These are phyloP conservation scores for Petromus typicus DNA, from an alignment of 2,113 vertebrate genomes.

Conservation along the genomic window DNA sequence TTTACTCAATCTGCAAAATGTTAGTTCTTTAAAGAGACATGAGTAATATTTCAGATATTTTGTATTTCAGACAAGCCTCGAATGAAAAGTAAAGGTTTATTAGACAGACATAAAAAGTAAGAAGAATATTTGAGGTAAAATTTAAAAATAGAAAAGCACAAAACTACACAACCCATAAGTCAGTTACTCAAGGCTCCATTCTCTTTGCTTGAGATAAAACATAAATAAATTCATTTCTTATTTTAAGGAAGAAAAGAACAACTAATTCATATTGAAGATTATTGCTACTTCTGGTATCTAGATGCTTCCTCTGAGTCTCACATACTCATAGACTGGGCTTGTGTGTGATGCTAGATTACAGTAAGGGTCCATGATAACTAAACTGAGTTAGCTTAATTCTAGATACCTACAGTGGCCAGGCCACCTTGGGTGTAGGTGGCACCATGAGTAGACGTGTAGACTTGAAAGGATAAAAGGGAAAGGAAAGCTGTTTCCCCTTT, in stretches of 20 bases:
- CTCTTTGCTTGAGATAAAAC: background rate
- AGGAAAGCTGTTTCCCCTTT: background rate
- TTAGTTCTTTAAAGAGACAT: background rate
- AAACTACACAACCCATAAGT: background rate
- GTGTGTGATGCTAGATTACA: background rate
- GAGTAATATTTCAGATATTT: background rate
- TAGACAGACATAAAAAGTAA: background rate
- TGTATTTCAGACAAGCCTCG: background rate
- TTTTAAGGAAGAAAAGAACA: constrained; percentile 33
- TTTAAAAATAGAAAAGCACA: background rate
- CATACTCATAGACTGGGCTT: background rate
- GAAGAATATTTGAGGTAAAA: background rate
- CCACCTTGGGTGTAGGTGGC: background rate
- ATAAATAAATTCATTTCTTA: background rate
- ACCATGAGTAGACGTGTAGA: background rate
- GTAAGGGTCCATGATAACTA: background rate
- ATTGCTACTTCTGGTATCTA: background rate
- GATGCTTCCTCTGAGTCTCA: background rate
- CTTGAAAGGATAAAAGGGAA: background rate
- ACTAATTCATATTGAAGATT: background rate
- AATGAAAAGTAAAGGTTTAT: background rate
- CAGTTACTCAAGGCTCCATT: background rate
- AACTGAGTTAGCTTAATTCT: background rate
- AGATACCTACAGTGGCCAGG: background rate
- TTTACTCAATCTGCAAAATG: background rate